These are phyloP conservation scores for Molorchus minor DNA, from an alignment of 2,888 invertebrate genomes.

Conservation along the genomic window DNA sequence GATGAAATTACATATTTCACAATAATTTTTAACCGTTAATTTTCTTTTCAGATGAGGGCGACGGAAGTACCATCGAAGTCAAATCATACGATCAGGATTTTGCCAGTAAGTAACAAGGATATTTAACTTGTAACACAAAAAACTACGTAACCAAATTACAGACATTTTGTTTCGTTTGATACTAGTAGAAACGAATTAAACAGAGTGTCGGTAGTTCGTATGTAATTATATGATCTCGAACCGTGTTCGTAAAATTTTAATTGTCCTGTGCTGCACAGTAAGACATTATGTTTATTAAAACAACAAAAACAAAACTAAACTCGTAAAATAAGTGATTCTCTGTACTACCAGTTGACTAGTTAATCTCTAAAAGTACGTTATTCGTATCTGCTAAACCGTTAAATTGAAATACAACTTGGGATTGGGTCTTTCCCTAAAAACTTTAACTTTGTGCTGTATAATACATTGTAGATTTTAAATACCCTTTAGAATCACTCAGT, in stretches of 20 bases:
- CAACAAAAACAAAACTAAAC: slow-evolving; percentile 3
- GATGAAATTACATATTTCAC: no score
- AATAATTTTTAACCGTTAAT: not conserved
- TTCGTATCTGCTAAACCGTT: slow-evolving; percentile 19
- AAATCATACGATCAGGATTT: slow-evolving; percentile 44
- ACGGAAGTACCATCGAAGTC: slow-evolving; percentile 45
- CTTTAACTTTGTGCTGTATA: not conserved
- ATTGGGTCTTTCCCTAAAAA: not conserved
- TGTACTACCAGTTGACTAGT: slow-evolving; percentile 2
- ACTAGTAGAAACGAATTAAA: not conserved
- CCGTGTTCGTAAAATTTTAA: slow-evolving; percentile 11
- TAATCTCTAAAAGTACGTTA: slow-evolving; percentile 13
- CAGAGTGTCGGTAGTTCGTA: not conserved
- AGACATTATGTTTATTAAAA: slow-evolving; percentile 16
- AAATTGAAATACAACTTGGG: slow-evolving; percentile 7
- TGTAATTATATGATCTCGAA: slow-evolving; percentile 12
- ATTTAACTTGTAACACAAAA: no score
- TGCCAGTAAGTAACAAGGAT: slow-evolving; percentile 44
- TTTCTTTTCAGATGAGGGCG: slow-evolving; percentile 44
- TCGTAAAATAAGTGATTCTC: slow-evolving; percentile 18
- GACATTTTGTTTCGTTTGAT: no score
- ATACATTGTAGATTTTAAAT: not conserved
- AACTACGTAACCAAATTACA: no score
- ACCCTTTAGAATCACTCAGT: no score
- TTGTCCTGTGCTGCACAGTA: slow-evolving; percentile 1